Conservation (phyloP, 2,113 vertebrate species). For the Ameiurus melas region DNA sequence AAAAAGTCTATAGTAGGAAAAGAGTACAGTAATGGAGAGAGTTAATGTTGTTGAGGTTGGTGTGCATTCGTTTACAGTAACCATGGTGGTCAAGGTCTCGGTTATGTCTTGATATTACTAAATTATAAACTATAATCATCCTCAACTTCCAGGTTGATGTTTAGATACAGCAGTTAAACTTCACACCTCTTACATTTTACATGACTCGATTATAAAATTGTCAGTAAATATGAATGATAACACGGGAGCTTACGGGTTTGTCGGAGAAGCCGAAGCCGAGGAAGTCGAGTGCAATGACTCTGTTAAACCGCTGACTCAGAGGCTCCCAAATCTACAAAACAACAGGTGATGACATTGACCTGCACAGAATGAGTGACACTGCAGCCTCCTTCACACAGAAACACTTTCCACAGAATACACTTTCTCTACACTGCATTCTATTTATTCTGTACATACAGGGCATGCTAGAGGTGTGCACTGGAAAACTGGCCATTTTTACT, state of each 20-base stretch:
- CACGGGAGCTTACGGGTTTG: constrained; percentile 82
- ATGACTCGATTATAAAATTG: background rate
- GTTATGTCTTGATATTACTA: background rate
- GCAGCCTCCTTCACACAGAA: background rate
- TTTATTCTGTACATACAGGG: background rate
- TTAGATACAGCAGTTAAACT: background rate
- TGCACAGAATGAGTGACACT: background rate
- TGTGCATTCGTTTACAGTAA: too few relatives aligned
- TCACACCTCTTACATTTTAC: too few relatives aligned
- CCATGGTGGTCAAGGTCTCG: background rate
- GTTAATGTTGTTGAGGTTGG: too few relatives aligned
- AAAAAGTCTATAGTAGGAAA: too few relatives aligned
- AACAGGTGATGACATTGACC: background rate
- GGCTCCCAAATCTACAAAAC: constrained; percentile 88
- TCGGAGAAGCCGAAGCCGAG: constrained; percentile 96
- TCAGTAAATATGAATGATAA: background rate
- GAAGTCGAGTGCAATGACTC: constrained; percentile 90
- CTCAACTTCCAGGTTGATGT: background rate
- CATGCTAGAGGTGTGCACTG: too few relatives aligned
- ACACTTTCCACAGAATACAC: background rate
- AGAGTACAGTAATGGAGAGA: too few relatives aligned
- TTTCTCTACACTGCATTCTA: background rate
- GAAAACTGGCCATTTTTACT: too few relatives aligned
- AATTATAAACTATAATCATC: background rate
- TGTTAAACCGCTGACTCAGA: constrained; percentile 84